phyloP scores from a whole-genome alignment of 1,140 invertebrate genomes.

The Pseudoatta argentina region DNA sequence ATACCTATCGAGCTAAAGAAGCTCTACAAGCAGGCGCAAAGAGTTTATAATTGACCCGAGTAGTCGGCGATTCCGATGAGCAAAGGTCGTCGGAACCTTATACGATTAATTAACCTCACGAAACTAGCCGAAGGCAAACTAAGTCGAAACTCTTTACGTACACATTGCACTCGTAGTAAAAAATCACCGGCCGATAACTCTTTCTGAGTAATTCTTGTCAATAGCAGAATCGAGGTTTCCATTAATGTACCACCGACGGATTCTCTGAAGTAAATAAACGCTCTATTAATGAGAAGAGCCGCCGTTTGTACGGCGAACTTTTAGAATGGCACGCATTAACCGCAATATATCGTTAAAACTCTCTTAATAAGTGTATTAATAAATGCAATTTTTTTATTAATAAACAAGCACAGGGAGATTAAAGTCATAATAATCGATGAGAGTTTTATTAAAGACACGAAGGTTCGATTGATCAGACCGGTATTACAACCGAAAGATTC shows the following conservation, averaged over 20 bases:
- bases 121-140: neutral
- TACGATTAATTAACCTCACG: slow-evolving; percentile 5
- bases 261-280: slow-evolving; percentile 12
- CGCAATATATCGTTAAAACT: neutral
- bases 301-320: neutral
- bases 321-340: neutral
- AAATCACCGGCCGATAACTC: neutral
- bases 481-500: neutral
- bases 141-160: neutral
- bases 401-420: neutral
- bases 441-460: neutral
- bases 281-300: slow-evolving; percentile 74
- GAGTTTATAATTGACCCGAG: slow-evolving; percentile 21
- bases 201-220: neutral
- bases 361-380: neutral
- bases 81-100: neutral
- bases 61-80: neutral
- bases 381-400: slow-evolving; percentile 7
- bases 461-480: neutral
- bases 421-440: slow-evolving; percentile 13
- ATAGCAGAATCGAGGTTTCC: neutral
- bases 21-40: slow-evolving; percentile 19
- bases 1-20: neutral
- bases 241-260: neutral
- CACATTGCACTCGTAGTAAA: neutral